These are phyloP conservation scores for Sogatella furcifera DNA, from an alignment of 1,140 invertebrate species.

Conservation along the genomic window DNA sequence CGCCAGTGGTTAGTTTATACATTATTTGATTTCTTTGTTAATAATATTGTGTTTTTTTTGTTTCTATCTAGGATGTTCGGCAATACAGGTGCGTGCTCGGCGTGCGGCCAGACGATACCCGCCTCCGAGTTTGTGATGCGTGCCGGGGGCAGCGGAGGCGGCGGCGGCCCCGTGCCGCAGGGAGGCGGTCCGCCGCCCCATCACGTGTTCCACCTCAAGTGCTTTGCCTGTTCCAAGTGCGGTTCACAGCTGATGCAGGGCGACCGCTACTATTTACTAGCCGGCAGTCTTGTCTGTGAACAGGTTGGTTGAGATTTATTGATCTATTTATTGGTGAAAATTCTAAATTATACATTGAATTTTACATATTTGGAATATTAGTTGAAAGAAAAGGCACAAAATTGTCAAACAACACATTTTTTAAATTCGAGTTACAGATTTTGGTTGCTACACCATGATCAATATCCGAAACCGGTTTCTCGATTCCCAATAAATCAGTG, in stretches of 20 bases:
- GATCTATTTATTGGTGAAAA: no score
- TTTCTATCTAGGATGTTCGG: constrained; percentile 71
- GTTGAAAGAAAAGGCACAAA: no score
- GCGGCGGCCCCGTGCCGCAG: constrained; percentile 25
- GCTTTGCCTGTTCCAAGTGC: constrained; percentile 88
- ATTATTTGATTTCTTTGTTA: background rate
- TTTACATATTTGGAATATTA: no score
- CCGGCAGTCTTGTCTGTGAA: constrained; percentile 77
- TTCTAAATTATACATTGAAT: no score
- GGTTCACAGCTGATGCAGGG: constrained; percentile 72
- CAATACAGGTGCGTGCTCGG: constrained; percentile 70
- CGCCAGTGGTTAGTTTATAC: no score
- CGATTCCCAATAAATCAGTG: no score
- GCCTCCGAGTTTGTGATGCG: constrained; percentile 85
- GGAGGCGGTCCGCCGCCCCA: constrained; percentile 27
- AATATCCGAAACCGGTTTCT: no score
- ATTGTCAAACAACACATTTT: no score
- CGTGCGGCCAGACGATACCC: constrained; percentile 81
- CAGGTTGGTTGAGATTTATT: constrained; percentile 35
- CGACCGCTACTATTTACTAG: constrained; percentile 78
- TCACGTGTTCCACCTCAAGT: constrained; percentile 85
- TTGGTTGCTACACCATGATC: no score
- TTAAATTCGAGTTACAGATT: no score
- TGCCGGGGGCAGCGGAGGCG: constrained; percentile 35
- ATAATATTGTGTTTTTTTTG: constrained; percentile 15